Base-by-base conservation (phyloP, 2,888 invertebrate species). In the Cephus pulcher region DNA sequence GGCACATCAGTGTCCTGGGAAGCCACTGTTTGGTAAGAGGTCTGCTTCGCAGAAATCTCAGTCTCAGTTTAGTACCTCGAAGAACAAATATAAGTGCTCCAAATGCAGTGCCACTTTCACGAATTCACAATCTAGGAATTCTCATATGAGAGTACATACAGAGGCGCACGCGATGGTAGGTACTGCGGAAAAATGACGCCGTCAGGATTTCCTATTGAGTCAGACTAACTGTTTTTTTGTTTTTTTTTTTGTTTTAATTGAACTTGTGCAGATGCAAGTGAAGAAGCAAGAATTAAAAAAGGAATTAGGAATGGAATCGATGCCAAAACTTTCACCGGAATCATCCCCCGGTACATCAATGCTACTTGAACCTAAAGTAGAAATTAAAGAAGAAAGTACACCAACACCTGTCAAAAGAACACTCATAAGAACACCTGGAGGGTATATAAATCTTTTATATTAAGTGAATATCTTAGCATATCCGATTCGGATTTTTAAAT, bases 381-480 rank as follows among this genome's bases (percentile, higher is more conserved):
- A 88, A 76, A 84, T 87, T 73, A 84, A 82, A 40, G 85, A 87
- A 77, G 86, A 87, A 71, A 86, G 78, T 79, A 35, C 84, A 30
- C 85, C 86, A 11, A 82, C 82, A 15, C 89, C 89, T n/a, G 76
- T 89, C 30, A 89, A 89, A 80, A 83, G 89, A 68, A 89, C 89
- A 12, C 84, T 89, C 30, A 88, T 89, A 40, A 87, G 83, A 81
- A 88, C 89, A 69, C 80, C 85, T 76, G 86, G 85, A 69, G 89
- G 89, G 89, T 89, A 84, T 12, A 71, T 34, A 33, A 32, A 71
- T 32, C 0, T 32, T 32, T 32, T 33, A 71, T 71, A 71, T 71
- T 9, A 56, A 56, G 9, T 2, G 1, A 56, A 56, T 56, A 56
- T 56, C 9, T 56, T 9, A 23, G 23, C 9, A 0, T 56, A 15